Percentiles rank a stretch among this genome's conserved stretches.
These are phyloP conservation scores for Hydractinia echinata DNA, from an alignment of 30 jellyfish, hydroid and myxozoan genomes.

Conservation along the genomic window DNA sequence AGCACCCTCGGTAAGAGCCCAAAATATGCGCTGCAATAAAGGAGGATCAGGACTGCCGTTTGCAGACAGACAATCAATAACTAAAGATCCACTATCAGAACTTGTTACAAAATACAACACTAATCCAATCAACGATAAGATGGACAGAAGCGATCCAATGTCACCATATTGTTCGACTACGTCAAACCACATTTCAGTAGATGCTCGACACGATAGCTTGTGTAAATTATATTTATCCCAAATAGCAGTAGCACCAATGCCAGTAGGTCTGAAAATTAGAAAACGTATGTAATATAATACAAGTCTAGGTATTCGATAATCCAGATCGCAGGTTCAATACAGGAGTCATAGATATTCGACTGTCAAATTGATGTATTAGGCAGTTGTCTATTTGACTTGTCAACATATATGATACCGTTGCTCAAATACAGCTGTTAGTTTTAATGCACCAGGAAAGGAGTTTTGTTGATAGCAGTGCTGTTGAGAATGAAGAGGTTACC, in stretches of 20 bases:
- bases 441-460: no score
- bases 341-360: no score
- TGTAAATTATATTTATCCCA: slow-evolving; percentile 2
- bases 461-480: no score
- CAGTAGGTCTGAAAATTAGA: not conserved
- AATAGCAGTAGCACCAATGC: slow-evolving; percentile 18
- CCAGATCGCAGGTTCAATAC: not conserved
- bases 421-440: no score
- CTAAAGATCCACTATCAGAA: slow-evolving; percentile 94
- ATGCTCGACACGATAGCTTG: slow-evolving; percentile 74
- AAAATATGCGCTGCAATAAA: slow-evolving; percentile 74
- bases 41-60: slow-evolving; percentile 94
- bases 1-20: slow-evolving; percentile 97
- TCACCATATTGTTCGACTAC: slow-evolving; percentile 74
- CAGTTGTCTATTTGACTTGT: no score
- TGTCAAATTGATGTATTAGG: no score
- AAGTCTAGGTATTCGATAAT: not conserved
- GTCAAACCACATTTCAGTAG: slow-evolving; percentile 82
- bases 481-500: no score
- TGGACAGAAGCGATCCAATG: slow-evolving; percentile 61
- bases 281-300: not conserved
- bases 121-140: slow-evolving; percentile 62
- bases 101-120: slow-evolving; percentile 75
- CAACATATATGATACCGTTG: no score
- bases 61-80: slow-evolving; percentile 82